A percentile compares a stretch with the other conserved stretches of the same genome.
Conservation (phyloP, 1,140 invertebrate species). For the Druon quercuslanigerum region DNA sequence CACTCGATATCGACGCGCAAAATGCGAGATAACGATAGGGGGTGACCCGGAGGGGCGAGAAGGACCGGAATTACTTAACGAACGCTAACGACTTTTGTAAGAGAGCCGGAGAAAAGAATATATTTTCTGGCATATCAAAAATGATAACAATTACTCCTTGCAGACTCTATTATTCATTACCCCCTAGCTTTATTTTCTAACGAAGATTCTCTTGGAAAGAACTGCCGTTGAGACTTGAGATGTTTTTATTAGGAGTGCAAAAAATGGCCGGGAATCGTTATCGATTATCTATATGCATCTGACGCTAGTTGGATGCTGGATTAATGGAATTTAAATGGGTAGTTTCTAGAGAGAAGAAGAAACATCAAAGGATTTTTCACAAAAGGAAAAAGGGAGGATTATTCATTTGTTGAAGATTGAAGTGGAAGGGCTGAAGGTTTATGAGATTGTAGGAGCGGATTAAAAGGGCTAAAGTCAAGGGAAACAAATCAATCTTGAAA, state of each 20-base stretch:
- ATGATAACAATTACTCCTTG: slow-evolving; percentile 17
- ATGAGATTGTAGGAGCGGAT: no score
- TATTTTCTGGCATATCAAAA: slow-evolving; percentile 12
- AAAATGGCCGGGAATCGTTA: slow-evolving; percentile 11
- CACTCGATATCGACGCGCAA: slow-evolving; percentile 3
- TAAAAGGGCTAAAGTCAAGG: no score
- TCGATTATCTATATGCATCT: slow-evolving; percentile 14
- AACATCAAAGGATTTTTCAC: slow-evolving; percentile 13
- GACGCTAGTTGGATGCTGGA: neutral
- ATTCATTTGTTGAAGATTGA: slow-evolving; percentile 25
- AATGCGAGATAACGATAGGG: neutral
- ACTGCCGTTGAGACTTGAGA: slow-evolving; percentile 11
- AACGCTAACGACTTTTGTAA: slow-evolving; percentile 15
- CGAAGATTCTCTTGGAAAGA: slow-evolving; percentile 24
- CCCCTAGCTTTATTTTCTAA: slow-evolving; percentile 21
- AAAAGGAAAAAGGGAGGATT: neutral
- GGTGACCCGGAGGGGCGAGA: neutral
- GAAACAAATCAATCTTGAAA: no score
- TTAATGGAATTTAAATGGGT: slow-evolving; percentile 14
- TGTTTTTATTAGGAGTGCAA: slow-evolving; percentile 13
- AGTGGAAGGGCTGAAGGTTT: neutral
- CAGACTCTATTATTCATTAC: slow-evolving; percentile 28
- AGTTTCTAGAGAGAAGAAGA: neutral
- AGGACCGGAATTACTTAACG: slow-evolving; percentile 18
- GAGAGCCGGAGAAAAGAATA: slow-evolving; percentile 13